phyloP scores from a whole-genome alignment of 2,888 invertebrate genomes.

The Loripinus fragilis region DNA sequence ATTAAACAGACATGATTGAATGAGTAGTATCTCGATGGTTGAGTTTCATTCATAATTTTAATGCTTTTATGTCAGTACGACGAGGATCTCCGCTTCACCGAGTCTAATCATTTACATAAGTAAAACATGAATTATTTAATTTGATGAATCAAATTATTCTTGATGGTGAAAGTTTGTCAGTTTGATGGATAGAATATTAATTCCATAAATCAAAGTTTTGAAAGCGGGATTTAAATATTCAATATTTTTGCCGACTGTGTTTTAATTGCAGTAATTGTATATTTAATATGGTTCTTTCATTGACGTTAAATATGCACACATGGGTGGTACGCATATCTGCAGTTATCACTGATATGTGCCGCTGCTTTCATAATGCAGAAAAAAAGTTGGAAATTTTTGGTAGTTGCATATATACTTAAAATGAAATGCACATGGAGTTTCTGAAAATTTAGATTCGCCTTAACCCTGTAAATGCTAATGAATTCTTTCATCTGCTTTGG shows the following conservation, averaged over 20 bases:
- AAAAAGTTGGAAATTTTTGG: no score
- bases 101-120: conserved; percentile 22
- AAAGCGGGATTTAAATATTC: conserved; percentile 12
- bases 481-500: no score
- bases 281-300: background rate
- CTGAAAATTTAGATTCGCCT: background rate
- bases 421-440: background rate
- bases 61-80: conserved; percentile 1
- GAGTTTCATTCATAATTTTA: conserved; percentile 35
- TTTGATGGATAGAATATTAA: conserved; percentile 16
- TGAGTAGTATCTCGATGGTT: conserved; percentile 11
- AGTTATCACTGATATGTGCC: background rate
- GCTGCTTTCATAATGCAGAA: background rate
- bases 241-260: background rate
- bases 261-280: conserved; percentile 11
- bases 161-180: background rate
- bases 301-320: conserved; percentile 5
- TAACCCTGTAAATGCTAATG: no score
- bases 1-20: conserved; percentile 1
- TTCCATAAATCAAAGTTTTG: conserved; percentile 16
- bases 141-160: conserved; percentile 26
- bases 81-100: conserved; percentile 28
- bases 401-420: background rate
- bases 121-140: conserved; percentile 21
- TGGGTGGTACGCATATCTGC: conserved; percentile 9